Evolutionary conservation across 2,113 vertebrate species (phyloP).

Genomic region (Hucho hucho): DNA sequence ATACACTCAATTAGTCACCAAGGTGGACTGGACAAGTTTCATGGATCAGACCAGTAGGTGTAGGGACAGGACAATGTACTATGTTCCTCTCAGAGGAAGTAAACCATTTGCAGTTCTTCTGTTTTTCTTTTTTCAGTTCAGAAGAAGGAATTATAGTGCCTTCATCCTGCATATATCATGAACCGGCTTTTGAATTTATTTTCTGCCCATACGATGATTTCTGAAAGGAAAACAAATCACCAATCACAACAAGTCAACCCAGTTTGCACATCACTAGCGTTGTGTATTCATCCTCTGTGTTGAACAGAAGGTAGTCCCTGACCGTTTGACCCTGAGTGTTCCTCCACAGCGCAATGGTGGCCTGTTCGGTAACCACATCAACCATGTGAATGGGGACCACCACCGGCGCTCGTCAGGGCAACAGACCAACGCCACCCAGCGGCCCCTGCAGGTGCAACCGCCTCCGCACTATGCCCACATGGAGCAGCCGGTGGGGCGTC

Average conservation of each 20-base stretch:
- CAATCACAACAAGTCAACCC: constrained; percentile 15
- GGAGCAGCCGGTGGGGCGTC: constrained; percentile 83
- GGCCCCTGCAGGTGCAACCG: constrained; percentile 94
- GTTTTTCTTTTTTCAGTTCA: constrained; percentile 48
- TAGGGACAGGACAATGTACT: neutral
- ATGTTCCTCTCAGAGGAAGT: neutral
- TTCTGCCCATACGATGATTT: constrained; percentile 61
- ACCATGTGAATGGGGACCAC: constrained; percentile 90
- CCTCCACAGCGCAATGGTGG: constrained; percentile 91
- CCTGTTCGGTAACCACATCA: constrained; percentile 95
- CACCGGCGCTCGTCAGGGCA: constrained; percentile 86
- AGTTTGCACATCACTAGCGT: constrained; percentile 12
- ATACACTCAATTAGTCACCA: neutral
- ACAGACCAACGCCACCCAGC: constrained; percentile 95
- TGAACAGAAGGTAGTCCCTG: constrained; percentile 8
- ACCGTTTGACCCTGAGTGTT: constrained; percentile 61
- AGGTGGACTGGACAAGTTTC: neutral
- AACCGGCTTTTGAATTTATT: constrained; percentile 62
- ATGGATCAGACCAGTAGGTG: neutral
- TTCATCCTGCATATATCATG: constrained; percentile 61
- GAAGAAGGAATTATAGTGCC: constrained; percentile 30
- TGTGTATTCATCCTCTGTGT: constrained; percentile 6
- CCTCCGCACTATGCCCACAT: constrained; percentile 86
- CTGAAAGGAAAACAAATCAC: constrained; percentile 55
- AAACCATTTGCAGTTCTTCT: constrained; percentile 31